These are phyloP conservation scores for Furnarius figulus DNA, from an alignment of 2,113 vertebrate species.

Conservation along the genomic window DNA sequence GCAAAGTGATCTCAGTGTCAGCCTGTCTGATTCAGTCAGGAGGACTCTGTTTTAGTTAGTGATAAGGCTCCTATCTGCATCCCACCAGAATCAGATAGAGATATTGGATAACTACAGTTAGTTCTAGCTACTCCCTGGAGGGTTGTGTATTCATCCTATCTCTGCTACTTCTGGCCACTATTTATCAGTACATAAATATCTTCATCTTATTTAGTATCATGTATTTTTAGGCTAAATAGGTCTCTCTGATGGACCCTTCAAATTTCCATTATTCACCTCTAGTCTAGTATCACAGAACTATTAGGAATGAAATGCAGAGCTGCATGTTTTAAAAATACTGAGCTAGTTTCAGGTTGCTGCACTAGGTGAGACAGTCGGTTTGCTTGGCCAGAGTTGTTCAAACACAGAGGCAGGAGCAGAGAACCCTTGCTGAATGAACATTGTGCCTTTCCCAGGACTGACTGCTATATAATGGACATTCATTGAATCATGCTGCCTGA, in stretches of 20 bases:
- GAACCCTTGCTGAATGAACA: background rate
- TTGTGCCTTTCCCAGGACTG: background rate
- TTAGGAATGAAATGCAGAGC: background rate
- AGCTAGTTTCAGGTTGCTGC: background rate
- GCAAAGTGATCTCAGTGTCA: background rate
- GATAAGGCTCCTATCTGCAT: slow-evolving; percentile 17
- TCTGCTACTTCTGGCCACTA: background rate
- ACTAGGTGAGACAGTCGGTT: background rate
- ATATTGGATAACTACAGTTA: background rate
- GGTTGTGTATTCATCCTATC: background rate
- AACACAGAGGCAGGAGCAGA: background rate
- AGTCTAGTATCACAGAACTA: background rate
- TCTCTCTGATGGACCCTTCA: background rate
- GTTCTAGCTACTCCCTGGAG: background rate
- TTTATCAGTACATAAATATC: background rate
- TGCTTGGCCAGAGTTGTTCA: background rate
- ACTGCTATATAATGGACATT: background rate
- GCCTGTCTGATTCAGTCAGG: slow-evolving; percentile 13
- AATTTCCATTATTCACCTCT: background rate
- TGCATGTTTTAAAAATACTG: background rate
- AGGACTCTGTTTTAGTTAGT: background rate
- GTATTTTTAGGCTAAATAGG: background rate
- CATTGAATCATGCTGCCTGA: background rate
- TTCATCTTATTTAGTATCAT: background rate
- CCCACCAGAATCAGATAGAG: background rate